Conservation (phyloP, 2,113 vertebrate genomes). For the Leptobrachium leishanense region DNA sequence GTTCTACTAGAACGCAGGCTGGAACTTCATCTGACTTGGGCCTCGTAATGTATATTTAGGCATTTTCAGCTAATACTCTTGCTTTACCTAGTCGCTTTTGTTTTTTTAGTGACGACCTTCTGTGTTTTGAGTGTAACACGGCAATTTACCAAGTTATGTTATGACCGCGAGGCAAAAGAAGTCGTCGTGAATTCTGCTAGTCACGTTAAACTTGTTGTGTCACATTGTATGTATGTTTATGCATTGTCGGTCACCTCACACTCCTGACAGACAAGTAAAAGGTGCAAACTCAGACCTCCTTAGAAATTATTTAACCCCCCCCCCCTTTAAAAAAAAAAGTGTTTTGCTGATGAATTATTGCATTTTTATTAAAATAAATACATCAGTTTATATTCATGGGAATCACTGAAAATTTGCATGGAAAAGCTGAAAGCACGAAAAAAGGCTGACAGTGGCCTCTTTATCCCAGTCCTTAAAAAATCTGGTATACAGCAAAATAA, state of each 20-base stretch:
- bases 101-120: not conserved
- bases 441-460: conserved; percentile 28
- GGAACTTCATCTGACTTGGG: not conserved
- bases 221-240: not conserved
- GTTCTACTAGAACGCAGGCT: not conserved
- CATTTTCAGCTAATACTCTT: not conserved
- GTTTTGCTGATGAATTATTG: conserved; percentile 18
- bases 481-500: conserved; percentile 42
- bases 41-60: not conserved
- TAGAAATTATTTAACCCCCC: not conserved
- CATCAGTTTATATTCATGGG: conserved; percentile 9
- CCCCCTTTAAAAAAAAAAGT: not conserved
- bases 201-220: not conserved
- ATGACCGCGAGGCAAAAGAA: not conserved
- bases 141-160: not conserved
- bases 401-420: conserved; percentile 20
- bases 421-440: conserved; percentile 24
- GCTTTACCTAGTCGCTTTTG: not conserved
- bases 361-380: conserved; percentile 5
- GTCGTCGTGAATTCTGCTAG: not conserved
- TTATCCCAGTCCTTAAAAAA: conserved; percentile 31
- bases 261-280: not conserved
- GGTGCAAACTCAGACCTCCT: not conserved
- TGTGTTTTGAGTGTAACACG: not conserved
- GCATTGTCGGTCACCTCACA: not conserved